Evolutionary conservation across 92 coral and sea anemone genomes (phyloP), one percentile per base, ranked within the genome.

Genomic region (Phymanthus crucifer): DNA sequence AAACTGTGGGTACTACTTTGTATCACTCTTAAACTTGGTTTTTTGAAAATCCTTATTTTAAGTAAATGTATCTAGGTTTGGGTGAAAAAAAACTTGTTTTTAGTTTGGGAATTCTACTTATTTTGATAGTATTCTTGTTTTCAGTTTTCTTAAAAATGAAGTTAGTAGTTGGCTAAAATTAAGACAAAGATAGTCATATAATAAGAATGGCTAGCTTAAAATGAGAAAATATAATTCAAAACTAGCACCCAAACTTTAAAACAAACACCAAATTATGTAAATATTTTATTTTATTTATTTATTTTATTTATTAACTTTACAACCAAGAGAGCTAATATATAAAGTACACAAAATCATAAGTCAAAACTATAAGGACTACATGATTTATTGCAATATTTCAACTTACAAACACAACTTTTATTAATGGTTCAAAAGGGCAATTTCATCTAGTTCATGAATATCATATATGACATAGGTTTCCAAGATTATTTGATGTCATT

Each of bases 141-240:
- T 50, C 58, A 50, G 14, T 50, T 50, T 50, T 50, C 26, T 50
- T 50, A 50, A 50, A 50, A 50, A 50, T 50, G 24, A 50, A 50
- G 58, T 50, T 50, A 50, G 57, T 3, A 50, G 57, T 8, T 50
- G 57, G 57, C 57, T 50, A 12, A 50, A 38, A 50, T 50, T 50
- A 50, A 50, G 57, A 50, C 57, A 50, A 50, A 50, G 57, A 38
- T 50, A 50, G 57, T 50, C 17, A n/a, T 50, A 50, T 50, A 50
- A 50, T 50, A 50, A 50, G 57, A 48, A 50, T 50, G 57, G 57
- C 57, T 50, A n/a, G 57, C 57, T 50, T 50, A 50, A 50, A 50
- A 50, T 50, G 57, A 3, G 57, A 50, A 50, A 50, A n/a, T n/a
- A 50, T 12, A 50, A 50, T 8, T 50, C 17, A 50, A 50, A 50